Evolutionary conservation across 2,113 vertebrate species (phyloP), one percentile per base, ranked within the genome.

Genomic region (Eulacestoma nigropectus): DNA sequence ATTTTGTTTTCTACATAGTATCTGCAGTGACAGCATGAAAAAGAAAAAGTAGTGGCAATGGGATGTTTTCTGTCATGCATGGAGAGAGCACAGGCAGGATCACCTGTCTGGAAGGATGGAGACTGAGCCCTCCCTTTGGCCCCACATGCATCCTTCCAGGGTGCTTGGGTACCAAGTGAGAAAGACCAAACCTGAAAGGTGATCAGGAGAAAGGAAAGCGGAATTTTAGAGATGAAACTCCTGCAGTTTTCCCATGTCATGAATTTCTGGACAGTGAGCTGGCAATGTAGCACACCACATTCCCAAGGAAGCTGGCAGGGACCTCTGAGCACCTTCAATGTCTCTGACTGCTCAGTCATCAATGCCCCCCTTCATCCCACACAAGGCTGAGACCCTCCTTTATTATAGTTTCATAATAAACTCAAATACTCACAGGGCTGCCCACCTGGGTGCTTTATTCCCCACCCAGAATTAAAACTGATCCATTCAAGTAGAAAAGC

Each of bases 231-330:
- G 52, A 7, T 68, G 23, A 27, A 44, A 63, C 26, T 59, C 35
- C 56, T 46, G 47, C 65, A 16, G 21, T 50, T 83, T 67, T 78
- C 55, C 52, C 16, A 9, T 14, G 5, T 8, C 8, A 16, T 44
- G 37, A 37, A 37, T 73, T 78, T 75, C 53, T 53, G 68, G 55
- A 11, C 3, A 13, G 32, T 2, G 35, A 93, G 33, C 46, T 55
- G 70, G 27, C 27, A 63, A 0, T 2, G 13, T 3, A 70, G 70
- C 2, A 0, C 18, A n/a, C 20, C 17, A 18, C 16, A 1, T 30
- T 37, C 23, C 65, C 55, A 52, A 53, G 44, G 64, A 52, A 44
- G 33, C 52, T 75, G 82, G 30, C 37, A 86, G n/a, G 50, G 62
- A 47, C 37, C n/a, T 52, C 55, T 37, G 44, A 68, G 56, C 56